Base-by-base conservation (phyloP, 2,113 vertebrate genomes). In the Pelusios castaneus region DNA sequence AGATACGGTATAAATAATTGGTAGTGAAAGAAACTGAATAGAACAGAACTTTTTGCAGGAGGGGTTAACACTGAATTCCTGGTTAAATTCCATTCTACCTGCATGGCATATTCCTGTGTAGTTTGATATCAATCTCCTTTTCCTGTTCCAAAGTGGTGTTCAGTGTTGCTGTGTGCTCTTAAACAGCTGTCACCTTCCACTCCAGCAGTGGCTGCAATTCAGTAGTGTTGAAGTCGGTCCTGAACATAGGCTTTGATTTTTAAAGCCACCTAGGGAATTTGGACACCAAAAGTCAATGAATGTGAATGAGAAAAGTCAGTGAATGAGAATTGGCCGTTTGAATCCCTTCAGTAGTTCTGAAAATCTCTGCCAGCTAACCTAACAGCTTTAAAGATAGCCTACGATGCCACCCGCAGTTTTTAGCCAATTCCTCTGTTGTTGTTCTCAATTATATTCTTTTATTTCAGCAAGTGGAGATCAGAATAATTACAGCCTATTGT, bases 131-230 rank as follows among this genome's bases (percentile, higher is more conserved):
- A 92, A 94, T 97, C 96, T 96, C 87, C 95, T 93, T 94, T 94
- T 97, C 95, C 96, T 97, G 89, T 95, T 95, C 96, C 96, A 95
- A 94, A 87, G 92, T 76, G 63, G 93, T 95, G 96, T 93, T 97
- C 90, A 92, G 96, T 84, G 96, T 95, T 97, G 96, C 94, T 97
- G 95, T 95, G 96, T 96, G 95, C 93, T 94, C 97, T 91, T 78
- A 90, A 87, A 76, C 34, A 1, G 2, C n/a, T 94, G 94, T 96
- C 94, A 97, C 91, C 80, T 94, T 96, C 92, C 94, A 96, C 85
- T 85, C 7, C 88, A 82, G 92, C 84, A 89, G 27, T 96, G 82
- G 88, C 88, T 10, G 63, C 63, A 96, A 79, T 85, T 7, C 87
- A 80, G 91, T 88, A 92, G n/a, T 96, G 84, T 84, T 89, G 78